These are phyloP conservation scores for Mesembrinibis cayennensis DNA, from an alignment of 2,113 vertebrate species.

Conservation along the genomic window DNA sequence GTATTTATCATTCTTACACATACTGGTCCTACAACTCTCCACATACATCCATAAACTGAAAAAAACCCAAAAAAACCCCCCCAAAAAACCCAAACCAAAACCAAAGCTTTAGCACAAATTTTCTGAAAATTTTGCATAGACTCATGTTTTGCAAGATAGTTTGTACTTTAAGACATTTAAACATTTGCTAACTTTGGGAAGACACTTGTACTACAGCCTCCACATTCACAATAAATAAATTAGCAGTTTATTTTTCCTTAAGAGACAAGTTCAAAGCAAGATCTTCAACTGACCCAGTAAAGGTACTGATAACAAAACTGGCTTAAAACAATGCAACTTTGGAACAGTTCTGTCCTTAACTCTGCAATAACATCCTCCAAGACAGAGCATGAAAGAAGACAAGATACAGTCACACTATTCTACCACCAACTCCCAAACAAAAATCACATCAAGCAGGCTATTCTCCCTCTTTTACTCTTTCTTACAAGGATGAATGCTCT, in stretches of 20 bases:
- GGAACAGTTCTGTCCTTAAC: background rate
- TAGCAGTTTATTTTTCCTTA: background rate
- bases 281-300: background rate
- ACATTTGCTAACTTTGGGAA: background rate
- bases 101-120: background rate
- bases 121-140: background rate
- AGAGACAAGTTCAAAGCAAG: background rate
- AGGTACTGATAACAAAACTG: background rate
- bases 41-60: background rate
- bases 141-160: background rate
- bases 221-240: background rate
- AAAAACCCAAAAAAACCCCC: too few species aligned
- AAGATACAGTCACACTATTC: background rate
- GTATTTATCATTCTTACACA: background rate
- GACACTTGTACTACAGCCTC: background rate
- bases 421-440: background rate
- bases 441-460: background rate
- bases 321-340: background rate
- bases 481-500: background rate
- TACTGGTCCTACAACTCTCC: background rate
- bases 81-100: too few species aligned
- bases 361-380: background rate
- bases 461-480: background rate
- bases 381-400: background rate
- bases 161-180: background rate